phyloP scores from a whole-genome alignment of 2,113 vertebrate species.

The Oenanthe oenanthe region DNA sequence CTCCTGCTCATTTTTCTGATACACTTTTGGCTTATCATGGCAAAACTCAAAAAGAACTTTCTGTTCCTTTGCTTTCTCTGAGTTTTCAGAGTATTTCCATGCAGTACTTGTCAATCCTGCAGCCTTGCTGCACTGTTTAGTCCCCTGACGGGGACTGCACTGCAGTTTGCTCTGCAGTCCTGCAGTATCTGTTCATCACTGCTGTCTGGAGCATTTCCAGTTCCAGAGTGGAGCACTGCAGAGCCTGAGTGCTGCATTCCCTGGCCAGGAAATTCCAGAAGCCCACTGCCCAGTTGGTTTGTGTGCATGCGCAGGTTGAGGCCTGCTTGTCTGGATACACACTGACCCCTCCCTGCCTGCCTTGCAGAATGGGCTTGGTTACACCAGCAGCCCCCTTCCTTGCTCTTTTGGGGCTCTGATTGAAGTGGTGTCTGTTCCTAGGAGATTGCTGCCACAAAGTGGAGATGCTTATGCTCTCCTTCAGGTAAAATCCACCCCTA shows the following conservation, averaged over 20 bases:
- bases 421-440: neutral
- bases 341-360: neutral
- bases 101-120: neutral
- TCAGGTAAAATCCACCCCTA: neutral
- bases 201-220: constrained; percentile 19
- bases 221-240: neutral
- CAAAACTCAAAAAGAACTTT: neutral
- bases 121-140: neutral
- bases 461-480: neutral
- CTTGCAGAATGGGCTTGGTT: neutral
- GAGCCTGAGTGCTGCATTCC: neutral
- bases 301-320: neutral
- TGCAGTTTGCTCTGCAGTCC: neutral
- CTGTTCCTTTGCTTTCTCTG: neutral
- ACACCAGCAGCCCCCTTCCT: neutral
- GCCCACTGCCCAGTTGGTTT: rapidly evolving
- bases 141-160: neutral
- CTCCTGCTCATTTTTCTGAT: neutral
- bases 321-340: neutral
- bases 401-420: neutral
- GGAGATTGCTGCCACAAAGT: neutral
- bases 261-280: neutral
- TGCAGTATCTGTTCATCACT: neutral
- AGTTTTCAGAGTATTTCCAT: neutral
- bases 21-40: neutral